Conservation (phyloP, 1,140 invertebrate species). For the Temnothorax curvispinosus region DNA sequence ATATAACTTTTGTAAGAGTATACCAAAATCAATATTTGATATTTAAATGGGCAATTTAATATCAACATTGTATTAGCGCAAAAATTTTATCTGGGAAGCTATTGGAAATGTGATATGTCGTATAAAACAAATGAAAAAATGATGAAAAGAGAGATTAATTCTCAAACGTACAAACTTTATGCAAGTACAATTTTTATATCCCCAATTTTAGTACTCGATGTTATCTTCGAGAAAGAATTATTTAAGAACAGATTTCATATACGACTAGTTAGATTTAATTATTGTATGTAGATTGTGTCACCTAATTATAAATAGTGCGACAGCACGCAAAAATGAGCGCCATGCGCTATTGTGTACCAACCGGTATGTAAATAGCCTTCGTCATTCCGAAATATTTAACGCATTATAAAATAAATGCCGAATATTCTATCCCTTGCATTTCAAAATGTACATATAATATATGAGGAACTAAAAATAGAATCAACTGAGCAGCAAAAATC, state of each 20-base stretch:
- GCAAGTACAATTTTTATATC: constrained; percentile 1
- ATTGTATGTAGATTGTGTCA: background rate
- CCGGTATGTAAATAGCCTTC: no score
- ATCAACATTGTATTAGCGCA: constrained; percentile 1
- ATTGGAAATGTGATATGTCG: background rate
- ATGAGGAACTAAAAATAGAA: background rate
- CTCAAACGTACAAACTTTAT: background rate
- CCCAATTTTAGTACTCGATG: background rate
- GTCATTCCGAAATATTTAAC: no score
- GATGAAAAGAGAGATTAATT: background rate
- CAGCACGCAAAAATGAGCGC: no score
- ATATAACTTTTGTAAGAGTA: background rate
- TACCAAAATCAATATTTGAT: background rate
- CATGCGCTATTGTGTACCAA: no score
- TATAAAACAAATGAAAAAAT: background rate
- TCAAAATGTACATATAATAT: background rate
- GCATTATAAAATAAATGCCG: background rate
- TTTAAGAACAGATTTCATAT: background rate
- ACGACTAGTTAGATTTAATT: background rate
- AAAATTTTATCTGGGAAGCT: background rate
- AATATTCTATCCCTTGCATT: background rate
- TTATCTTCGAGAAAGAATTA: background rate
- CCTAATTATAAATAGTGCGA: background rate
- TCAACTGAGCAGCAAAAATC: background rate
- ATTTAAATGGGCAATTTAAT: background rate